Percentiles rank a stretch among this genome's conserved stretches.
phyloP scores from a whole-genome alignment of 2,888 invertebrate genomes.

The Encarsia formosa region DNA sequence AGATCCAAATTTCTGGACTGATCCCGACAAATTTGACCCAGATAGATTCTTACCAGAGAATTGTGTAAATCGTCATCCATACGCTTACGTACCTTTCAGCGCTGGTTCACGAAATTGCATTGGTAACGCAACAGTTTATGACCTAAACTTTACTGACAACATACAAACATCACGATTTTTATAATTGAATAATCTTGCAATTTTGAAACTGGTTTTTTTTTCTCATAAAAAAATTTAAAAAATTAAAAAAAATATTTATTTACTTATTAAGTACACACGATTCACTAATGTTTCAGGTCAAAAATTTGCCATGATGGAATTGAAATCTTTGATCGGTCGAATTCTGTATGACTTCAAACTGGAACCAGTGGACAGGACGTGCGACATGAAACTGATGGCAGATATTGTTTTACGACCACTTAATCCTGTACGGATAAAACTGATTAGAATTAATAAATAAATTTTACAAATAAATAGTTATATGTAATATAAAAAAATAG shows the following conservation, averaged over 20 bases:
- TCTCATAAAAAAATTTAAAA: too few relatives aligned
- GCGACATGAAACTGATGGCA: slow-evolving; percentile 16
- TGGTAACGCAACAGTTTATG: not conserved
- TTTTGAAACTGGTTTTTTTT: too few relatives aligned
- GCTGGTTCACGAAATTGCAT: slow-evolving; percentile 17
- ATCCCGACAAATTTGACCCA: slow-evolving; percentile 15
- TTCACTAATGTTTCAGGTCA: slow-evolving; percentile 18
- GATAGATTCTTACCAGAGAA: slow-evolving; percentile 15
- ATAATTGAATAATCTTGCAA: too few relatives aligned
- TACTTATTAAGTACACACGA: not conserved
- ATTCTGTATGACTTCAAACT: slow-evolving; percentile 27
- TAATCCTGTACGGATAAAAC: slow-evolving; percentile 12
- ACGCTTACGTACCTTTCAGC: slow-evolving; percentile 13
- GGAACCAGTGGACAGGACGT: slow-evolving; percentile 25
- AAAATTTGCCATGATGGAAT: slow-evolving; percentile 20
- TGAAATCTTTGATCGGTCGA: slow-evolving; percentile 25
- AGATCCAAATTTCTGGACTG: slow-evolving; percentile 18
- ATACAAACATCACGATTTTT: not conserved
- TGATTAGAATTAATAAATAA: slow-evolving; percentile 15
- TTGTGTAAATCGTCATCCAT: slow-evolving; percentile 6
- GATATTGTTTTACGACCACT: slow-evolving; percentile 25
- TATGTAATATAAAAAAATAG: too few relatives aligned
- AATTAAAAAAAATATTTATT: not conserved
- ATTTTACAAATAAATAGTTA: too few relatives aligned
- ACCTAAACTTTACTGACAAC: not conserved